phyloP scores from a whole-genome alignment of 2,797 vertebrate species.

The Falco biarmicus region DNA sequence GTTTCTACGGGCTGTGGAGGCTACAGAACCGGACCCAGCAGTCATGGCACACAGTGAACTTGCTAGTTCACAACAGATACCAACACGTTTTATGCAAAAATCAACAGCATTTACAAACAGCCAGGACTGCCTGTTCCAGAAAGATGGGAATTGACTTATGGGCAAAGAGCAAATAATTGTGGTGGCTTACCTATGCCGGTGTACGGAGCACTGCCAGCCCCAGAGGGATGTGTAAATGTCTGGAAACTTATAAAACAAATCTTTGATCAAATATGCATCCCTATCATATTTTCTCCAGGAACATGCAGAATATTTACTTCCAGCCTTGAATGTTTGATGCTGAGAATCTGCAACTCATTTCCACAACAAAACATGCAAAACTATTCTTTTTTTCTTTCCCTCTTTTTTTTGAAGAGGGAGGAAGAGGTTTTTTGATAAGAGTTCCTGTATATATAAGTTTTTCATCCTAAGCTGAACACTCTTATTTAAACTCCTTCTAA shows the following conservation, averaged over 20 bases:
- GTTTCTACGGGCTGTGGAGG: neutral
- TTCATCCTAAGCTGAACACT: neutral
- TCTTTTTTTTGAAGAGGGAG: neutral
- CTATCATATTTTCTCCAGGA: constrained; percentile 64
- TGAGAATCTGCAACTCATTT: constrained; percentile 54
- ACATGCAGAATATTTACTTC: neutral
- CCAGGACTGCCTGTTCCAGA: neutral
- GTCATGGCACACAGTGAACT: fast-evolving
- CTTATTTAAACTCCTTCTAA: neutral
- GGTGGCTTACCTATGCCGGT: neutral
- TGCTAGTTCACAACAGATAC: neutral
- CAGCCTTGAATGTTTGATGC: constrained; percentile 44
- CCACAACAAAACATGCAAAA: constrained; percentile 52
- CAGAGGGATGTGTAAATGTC: neutral
- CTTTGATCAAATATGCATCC: constrained; percentile 56
- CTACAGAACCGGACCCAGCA: fast-evolving
- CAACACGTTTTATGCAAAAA: fast-evolving
- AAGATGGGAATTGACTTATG: neutral
- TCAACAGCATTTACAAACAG: neutral
- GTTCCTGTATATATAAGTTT: neutral
- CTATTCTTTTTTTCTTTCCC: neutral
- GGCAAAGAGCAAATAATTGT: neutral
- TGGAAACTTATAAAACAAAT: constrained; percentile 63
- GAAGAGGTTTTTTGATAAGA: neutral
- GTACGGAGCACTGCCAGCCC: neutral